Percentiles rank a stretch among this genome's conserved stretches.
phyloP scores from a whole-genome alignment of 2,888 invertebrate genomes.

The Thymelicus acteon region DNA sequence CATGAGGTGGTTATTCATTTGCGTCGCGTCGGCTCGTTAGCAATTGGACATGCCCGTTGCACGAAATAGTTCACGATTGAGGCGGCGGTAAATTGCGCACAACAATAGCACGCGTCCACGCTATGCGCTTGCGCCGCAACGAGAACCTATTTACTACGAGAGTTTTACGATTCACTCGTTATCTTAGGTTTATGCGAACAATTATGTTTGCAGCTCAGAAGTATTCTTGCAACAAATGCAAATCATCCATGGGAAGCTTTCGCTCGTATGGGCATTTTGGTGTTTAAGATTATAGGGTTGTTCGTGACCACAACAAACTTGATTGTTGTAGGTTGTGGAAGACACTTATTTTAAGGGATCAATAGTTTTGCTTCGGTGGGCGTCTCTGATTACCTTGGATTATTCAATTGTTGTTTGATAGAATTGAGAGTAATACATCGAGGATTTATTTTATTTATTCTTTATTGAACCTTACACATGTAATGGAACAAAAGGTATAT shows the following conservation, averaged over 20 bases:
- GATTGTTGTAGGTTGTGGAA: not conserved
- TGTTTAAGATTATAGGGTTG: not conserved
- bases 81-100: conserved; percentile 81
- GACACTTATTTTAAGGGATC: no score
- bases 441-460: no score
- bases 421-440: no score
- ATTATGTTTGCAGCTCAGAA: conserved; percentile 58
- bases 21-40: conserved; percentile 82
- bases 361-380: no score
- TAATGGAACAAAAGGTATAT: no score
- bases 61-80: conserved; percentile 85
- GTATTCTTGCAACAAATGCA: conserved; percentile 17
- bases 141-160: conserved; percentile 72
- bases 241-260: conserved; percentile 10
- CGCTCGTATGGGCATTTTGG: not conserved
- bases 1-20: conserved; percentile 81
- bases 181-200: conserved; percentile 58
- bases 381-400: no score
- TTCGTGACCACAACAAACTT: not conserved
- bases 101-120: conserved; percentile 74
- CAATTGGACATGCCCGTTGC: conserved; percentile 84
- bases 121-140: conserved; percentile 47
- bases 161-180: conserved; percentile 80
- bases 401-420: no score
- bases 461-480: no score